Evolutionary conservation across 1,140 invertebrate species (phyloP).

Genomic region (Adoxophyes honmai): DNA sequence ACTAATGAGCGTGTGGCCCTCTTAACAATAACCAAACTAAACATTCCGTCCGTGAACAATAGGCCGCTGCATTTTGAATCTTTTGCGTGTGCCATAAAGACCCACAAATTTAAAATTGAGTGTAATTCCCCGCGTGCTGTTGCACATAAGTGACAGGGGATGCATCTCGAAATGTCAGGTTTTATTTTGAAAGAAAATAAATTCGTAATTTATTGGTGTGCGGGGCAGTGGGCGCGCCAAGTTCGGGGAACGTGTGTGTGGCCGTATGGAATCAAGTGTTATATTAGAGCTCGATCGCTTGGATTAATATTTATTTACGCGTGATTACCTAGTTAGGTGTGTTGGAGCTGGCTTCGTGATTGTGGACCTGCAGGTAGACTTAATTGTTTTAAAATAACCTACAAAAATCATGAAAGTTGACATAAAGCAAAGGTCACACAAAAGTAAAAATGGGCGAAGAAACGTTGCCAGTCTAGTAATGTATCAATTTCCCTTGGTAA

Average conservation of each 20-base stretch:
- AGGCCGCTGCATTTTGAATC: not conserved
- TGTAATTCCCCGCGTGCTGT: not conserved
- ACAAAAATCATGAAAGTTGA: too few species aligned
- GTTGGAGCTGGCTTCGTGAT: too few species aligned
- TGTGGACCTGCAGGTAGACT: too few species aligned
- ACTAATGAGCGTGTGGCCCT: conserved; percentile 13
- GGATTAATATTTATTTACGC: conserved; percentile 13
- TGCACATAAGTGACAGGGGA: conserved; percentile 15
- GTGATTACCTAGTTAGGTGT: conserved; percentile 9
- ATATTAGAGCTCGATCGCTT: conserved; percentile 10
- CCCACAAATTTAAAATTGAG: too few species aligned
- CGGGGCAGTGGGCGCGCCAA: conserved; percentile 6
- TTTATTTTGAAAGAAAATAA: conserved; percentile 16
- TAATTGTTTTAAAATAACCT: too few species aligned
- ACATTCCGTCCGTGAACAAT: not conserved
- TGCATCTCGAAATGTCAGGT: conserved; percentile 13
- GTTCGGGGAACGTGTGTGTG: conserved; percentile 6
- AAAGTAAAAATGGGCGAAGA: too few species aligned
- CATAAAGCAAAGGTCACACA: too few species aligned
- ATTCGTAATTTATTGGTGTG: conserved; percentile 15
- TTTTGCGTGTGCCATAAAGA: not conserved
- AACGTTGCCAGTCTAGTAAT: too few species aligned
- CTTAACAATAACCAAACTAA: not conserved
- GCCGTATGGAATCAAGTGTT: conserved; percentile 4
- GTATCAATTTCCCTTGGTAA: too few species aligned